Base-by-base conservation (phyloP, 2,113 vertebrate species). In the Entosphenus tridentatus region DNA sequence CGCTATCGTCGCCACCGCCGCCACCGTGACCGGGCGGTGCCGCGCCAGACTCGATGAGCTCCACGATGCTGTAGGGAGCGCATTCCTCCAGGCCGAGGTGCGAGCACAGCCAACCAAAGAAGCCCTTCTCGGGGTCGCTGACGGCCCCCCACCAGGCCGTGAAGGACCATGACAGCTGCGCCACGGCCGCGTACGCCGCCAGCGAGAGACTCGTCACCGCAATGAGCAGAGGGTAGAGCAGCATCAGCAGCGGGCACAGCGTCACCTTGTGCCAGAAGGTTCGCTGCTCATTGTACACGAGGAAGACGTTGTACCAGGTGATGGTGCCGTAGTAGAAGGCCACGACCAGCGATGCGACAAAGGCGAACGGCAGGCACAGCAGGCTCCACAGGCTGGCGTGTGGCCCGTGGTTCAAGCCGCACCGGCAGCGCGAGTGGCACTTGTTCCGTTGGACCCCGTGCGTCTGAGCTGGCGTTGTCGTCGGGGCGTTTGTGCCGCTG, bases 201-300 rank as follows among this genome's bases (percentile, higher is more conserved):
- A 98, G 77, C 11, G 86, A 88, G 71, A 88, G 74, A 1, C 90
- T 88, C 77, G 96, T 72, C 10, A 78, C 82, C 85, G 95, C 86
- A 75, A 98, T 98, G 75, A 98, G 85, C 77, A 89, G 77, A 2
- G 93, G 93, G 73, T 98, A 98, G 79, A 87, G 92, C 73, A 96
- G 85, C 68, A 98, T 88, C 71, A 98, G 82, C 74, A 89, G 88
- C 17, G 93, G 93, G 71, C 93, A 98, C 72, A 84, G 82, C 2
- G 86, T 91, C 17, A 98, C 86, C 80, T 98, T 98, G 78, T 98
- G 93, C 89, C 92, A 98, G 79, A 98, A 98, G 73, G 90, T 96
- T 81, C 92, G 86, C 73, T 98, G 89, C 78, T 98, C 93, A 0
- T 96, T 98, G 80, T 96, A 98, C 68, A 98, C 92, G 72, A 98